Base-by-base conservation (phyloP, 2,888 invertebrate genomes). In the Cephalotes varians region DNA sequence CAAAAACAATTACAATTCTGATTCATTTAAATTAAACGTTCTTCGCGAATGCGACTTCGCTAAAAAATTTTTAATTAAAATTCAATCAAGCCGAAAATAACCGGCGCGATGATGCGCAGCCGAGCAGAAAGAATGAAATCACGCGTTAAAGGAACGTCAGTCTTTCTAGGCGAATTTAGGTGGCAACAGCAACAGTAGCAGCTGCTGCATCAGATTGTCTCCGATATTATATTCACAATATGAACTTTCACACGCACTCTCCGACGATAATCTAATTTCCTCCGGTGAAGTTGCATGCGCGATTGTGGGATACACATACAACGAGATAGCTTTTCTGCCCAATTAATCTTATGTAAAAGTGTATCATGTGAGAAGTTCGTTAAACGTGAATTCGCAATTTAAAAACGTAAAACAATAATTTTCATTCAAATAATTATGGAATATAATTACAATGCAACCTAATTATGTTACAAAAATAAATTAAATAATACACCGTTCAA, bases 271-370 rank as follows among this genome's bases (percentile, higher is more conserved):
- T 77, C 76, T 64, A 51, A 76, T 77, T 56, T 67, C 54, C 28
- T 40, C 15, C 21, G 31, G 10, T 28, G n/a, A 40, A 67, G 31
- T 77, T 77, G 54, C 67, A 77, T 40, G 21, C 37, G 64, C 54
- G 28, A 56, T 67, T 67, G 54, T 77, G 40, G 40, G 54, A 67
- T 44, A 31, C 21, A 15, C 31, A 31, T 65, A 28, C 2, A n/a
- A 49, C 31, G 64, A 74, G 15, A 67, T 62, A 62, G 25, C 18
- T 49, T 51, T 37, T 77, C 67, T 54, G 40, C 15, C 54, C 54
- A 77, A 77, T 77, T 77, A 77, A 54, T 56, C 67, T 67, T 67
- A 77, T 54, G 31, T 40, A 77, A 77, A 76, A 67, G 67, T 77
- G 15, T 77, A 77, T 67, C 40, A 10, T 31, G 31, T 67, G 67